These are phyloP conservation scores for Toxostoma redivivum DNA, from an alignment of 2,113 vertebrate genomes.

Conservation along the genomic window DNA sequence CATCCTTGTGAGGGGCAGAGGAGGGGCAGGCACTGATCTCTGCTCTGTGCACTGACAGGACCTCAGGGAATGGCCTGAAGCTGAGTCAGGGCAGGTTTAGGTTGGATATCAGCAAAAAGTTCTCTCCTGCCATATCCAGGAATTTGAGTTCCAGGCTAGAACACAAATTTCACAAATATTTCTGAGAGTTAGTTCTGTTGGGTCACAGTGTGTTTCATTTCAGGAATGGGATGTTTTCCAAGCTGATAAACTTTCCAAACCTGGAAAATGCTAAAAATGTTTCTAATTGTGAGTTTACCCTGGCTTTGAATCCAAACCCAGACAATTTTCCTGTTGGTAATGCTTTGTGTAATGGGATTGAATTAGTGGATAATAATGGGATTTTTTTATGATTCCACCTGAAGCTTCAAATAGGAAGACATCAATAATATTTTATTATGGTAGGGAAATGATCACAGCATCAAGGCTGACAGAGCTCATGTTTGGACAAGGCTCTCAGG, in stretches of 20 bases:
- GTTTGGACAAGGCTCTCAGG: accelerated
- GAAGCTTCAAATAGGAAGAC: neutral
- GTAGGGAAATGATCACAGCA: neutral
- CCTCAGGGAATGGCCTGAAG: accelerated
- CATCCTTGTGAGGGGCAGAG: neutral
- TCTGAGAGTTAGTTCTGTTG: neutral
- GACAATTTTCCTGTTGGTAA: neutral
- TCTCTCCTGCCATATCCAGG: neutral
- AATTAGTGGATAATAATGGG: neutral
- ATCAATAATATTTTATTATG: neutral
- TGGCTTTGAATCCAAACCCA: neutral
- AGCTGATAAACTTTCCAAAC: neutral
- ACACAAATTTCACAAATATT: neutral
- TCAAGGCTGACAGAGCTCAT: neutral
- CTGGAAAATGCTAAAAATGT: neutral
- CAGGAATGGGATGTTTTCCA: neutral
- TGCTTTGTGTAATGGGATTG: neutral
- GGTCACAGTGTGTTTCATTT: neutral
- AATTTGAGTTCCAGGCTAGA: neutral
- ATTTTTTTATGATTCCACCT: neutral
- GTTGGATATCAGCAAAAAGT: neutral
- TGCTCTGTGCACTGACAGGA: neutral
- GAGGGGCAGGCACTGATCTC: neutral
- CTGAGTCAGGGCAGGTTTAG: neutral
- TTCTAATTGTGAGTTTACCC: neutral